These are phyloP conservation scores for Trachymyrmex cornetzi DNA, from an alignment of 1,140 invertebrate genomes.

Conservation along the genomic window DNA sequence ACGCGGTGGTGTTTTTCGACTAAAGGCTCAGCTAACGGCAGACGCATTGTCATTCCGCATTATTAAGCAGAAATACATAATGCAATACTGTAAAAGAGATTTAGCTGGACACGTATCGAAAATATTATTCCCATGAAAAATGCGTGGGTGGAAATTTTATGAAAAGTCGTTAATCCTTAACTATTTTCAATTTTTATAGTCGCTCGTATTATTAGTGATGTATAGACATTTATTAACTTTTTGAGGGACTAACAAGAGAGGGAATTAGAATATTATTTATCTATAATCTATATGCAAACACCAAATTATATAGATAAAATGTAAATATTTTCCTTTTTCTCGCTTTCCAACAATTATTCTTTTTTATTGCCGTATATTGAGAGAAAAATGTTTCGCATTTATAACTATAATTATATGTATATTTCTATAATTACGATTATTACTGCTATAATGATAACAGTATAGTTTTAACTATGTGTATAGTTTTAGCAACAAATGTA, in stretches of 20 bases:
- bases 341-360: not conserved
- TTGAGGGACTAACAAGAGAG: not conserved
- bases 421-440: too few species aligned
- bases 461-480: too few species aligned
- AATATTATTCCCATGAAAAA: conserved; percentile 26
- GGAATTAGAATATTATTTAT: not conserved
- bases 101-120: not conserved
- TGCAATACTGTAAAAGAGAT: not conserved
- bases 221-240: not conserved
- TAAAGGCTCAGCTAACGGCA: conserved; percentile 10
- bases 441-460: too few species aligned
- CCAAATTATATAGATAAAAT: not conserved
- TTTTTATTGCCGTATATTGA: not conserved
- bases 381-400: not conserved
- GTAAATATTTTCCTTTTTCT: conserved; percentile 17
- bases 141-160: conserved; percentile 30
- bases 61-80: not conserved
- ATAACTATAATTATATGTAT: too few species aligned
- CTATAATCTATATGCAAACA: not conserved
- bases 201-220: not conserved
- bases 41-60: not conserved
- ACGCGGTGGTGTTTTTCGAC: not conserved
- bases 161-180: conserved; percentile 48
- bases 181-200: conserved; percentile 44
- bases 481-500: too few species aligned